Evolutionary conservation across 2,888 invertebrate species (phyloP).

Genomic region (Nemurella pictetii): DNA sequence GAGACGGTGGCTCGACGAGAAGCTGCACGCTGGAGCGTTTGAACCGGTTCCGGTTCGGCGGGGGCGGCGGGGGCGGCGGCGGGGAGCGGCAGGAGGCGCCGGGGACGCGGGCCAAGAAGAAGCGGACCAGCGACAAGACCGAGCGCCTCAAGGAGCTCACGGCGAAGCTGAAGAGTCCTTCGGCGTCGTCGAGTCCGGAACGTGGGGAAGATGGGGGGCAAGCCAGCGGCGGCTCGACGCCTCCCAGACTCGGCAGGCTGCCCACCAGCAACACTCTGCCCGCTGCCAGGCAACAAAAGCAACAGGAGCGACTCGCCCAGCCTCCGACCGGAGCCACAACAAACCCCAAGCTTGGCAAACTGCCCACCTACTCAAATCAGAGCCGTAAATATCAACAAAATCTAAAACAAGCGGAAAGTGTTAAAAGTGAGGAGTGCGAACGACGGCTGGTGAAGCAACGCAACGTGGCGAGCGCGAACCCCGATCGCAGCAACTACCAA

Average conservation of each 20-base stretch:
- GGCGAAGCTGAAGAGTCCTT: constrained; percentile 72
- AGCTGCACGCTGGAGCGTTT: constrained; percentile 79
- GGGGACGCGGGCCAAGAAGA: constrained; percentile 42
- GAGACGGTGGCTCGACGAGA: constrained; percentile 47
- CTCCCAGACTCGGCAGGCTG: constrained; percentile 12
- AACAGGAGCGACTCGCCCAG: not conserved
- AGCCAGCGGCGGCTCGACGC: not conserved
- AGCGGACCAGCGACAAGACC: constrained; percentile 63
- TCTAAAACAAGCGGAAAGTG: not conserved
- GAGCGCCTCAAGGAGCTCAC: constrained; percentile 75
- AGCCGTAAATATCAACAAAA: constrained; percentile 16
- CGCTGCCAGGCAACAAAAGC: too few species aligned
- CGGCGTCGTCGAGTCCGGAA: constrained; percentile 21
- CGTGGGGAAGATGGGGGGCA: constrained; percentile 14
- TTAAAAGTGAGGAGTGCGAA: not conserved
- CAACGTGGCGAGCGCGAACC: not conserved
- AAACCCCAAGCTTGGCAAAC: constrained; percentile 1
- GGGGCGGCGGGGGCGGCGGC: constrained; percentile 58
- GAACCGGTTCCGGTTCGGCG: constrained; percentile 75
- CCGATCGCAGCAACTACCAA: constrained; percentile 8
- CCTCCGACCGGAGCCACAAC: constrained; percentile 2
- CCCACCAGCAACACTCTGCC: constrained; percentile 19
- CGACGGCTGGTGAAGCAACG: not conserved
- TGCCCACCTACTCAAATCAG: constrained; percentile 11
- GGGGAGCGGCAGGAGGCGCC: constrained; percentile 41